These are phyloP conservation scores for Caradrina kadenii DNA, from an alignment of 2,888 invertebrate species.

Conservation along the genomic window DNA sequence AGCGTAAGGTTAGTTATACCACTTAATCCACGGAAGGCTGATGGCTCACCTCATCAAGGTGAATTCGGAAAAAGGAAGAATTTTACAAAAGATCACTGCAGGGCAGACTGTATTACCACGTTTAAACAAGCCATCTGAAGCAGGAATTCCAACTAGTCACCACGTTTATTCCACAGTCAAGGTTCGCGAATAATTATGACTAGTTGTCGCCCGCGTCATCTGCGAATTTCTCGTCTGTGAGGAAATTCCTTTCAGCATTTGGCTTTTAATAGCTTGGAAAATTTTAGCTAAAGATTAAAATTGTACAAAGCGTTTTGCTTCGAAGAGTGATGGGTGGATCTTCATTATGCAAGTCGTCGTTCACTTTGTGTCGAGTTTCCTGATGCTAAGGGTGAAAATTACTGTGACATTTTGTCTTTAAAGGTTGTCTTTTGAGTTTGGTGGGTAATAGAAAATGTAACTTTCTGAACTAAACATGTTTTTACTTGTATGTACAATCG, in stretches of 20 bases:
- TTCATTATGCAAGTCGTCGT: slow-evolving; percentile 40
- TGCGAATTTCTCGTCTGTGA: slow-evolving; percentile 38
- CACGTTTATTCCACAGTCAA: slow-evolving; percentile 30
- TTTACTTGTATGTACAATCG: background rate
- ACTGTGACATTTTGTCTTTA: slow-evolving; percentile 24
- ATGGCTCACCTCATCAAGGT: no score
- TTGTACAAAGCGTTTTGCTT: slow-evolving; percentile 42
- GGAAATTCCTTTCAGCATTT: slow-evolving; percentile 53
- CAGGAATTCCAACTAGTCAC: slow-evolving; percentile 11
- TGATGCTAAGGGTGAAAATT: slow-evolving; percentile 22
- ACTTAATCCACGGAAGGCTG: no score
- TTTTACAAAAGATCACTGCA: no score
- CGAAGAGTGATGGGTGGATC: slow-evolving; percentile 42
- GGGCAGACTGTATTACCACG: background rate
- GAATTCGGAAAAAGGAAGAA: no score
- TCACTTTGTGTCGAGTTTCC: slow-evolving; percentile 18
- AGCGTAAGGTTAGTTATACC: no score
- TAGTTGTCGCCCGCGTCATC: slow-evolving; percentile 42
- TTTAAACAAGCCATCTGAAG: slow-evolving; percentile 20
- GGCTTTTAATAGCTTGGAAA: slow-evolving; percentile 56
- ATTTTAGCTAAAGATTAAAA: slow-evolving; percentile 56
- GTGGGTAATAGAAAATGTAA: slow-evolving; percentile 2
- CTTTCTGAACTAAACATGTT: background rate
- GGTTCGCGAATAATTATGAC: slow-evolving; percentile 42
- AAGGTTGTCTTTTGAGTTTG: background rate